phyloP scores from a whole-genome alignment of 2,797 vertebrate genomes.

The Sebastes diploproa region DNA sequence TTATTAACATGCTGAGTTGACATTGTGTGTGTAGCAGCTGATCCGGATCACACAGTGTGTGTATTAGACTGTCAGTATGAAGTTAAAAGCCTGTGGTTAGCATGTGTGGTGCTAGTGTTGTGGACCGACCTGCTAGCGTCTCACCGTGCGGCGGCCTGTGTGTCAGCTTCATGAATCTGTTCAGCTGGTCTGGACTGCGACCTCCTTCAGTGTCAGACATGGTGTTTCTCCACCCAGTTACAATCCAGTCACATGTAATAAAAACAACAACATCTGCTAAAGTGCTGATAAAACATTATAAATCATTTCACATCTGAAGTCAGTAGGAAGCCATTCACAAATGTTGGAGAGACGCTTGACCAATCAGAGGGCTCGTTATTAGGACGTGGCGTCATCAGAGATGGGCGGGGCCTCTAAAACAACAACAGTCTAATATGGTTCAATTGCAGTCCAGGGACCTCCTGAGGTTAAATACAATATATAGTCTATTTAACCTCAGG shows the following conservation, averaged over 20 bases:
- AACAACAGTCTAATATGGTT: not conserved
- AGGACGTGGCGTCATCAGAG: conserved; percentile 20
- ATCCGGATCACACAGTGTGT: rapidly evolving
- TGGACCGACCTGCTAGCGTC: conserved; percentile 85
- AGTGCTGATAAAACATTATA: conserved; percentile 57
- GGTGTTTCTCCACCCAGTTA: conserved; percentile 30
- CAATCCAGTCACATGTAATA: conserved; percentile 52
- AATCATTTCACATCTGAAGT: conserved; percentile 46
- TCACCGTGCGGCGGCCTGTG: conserved; percentile 83
- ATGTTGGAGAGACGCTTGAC: conserved; percentile 49
- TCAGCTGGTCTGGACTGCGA: conserved; percentile 83
- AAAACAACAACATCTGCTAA: conserved; percentile 45
- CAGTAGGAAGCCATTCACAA: conserved; percentile 63
- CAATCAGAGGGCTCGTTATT: conserved; percentile 77
- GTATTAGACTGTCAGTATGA: not conserved
- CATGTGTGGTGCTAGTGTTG: conserved; percentile 48
- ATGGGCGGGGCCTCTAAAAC: conserved; percentile 44
- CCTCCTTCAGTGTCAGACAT: conserved; percentile 78
- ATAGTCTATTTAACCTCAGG: too few species aligned
- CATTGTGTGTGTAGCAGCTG: not conserved
- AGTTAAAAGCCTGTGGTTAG: conserved; percentile 23
- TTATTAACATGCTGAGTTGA: not conserved
- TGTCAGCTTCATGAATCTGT: conserved; percentile 88
- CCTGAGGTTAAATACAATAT: too few species aligned
- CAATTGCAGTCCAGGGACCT: too few species aligned